A percentile compares a stretch with the other conserved stretches of the same genome.
phyloP scores from a whole-genome alignment of 2,797 vertebrate species.

The Anas bernieri region DNA sequence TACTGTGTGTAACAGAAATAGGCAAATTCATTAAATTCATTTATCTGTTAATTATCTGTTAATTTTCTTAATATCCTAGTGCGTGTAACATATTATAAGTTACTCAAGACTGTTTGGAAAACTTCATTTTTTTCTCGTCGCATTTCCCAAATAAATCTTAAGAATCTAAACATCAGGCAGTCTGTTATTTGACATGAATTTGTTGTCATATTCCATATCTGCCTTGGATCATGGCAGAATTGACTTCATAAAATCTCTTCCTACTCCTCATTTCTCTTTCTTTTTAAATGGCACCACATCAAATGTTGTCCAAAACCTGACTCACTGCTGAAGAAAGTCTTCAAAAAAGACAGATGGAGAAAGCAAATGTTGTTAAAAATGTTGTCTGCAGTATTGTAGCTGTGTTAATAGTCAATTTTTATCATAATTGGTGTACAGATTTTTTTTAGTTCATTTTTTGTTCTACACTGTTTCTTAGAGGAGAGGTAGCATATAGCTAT shows the following conservation, averaged over 20 bases:
- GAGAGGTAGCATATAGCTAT: background rate
- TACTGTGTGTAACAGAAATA: background rate
- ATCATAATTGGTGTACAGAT: background rate
- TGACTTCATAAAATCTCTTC: constrained; percentile 16
- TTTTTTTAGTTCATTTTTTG: background rate
- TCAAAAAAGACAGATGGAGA: constrained; percentile 64
- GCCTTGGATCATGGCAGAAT: constrained; percentile 10
- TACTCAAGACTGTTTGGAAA: background rate
- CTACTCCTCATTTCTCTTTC: background rate
- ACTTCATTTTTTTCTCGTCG: background rate
- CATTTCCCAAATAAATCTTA: background rate
- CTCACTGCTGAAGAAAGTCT: constrained; percentile 31
- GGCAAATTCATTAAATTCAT: background rate
- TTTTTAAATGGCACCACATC: constrained; percentile 50
- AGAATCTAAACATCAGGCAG: constrained; percentile 26
- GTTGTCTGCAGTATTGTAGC: constrained; percentile 31
- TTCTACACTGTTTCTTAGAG: background rate
- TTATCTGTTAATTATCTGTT: background rate
- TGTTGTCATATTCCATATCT: constrained; percentile 43
- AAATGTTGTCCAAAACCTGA: constrained; percentile 52
- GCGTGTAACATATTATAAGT: background rate
- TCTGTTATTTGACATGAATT: constrained; percentile 23
- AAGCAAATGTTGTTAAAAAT: constrained; percentile 68
- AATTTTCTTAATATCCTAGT: background rate
- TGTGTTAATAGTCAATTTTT: constrained; percentile 28